Evolutionary conservation across 1,140 invertebrate species (phyloP).

Genomic region (Aphelenchoides fujianensis): DNA sequence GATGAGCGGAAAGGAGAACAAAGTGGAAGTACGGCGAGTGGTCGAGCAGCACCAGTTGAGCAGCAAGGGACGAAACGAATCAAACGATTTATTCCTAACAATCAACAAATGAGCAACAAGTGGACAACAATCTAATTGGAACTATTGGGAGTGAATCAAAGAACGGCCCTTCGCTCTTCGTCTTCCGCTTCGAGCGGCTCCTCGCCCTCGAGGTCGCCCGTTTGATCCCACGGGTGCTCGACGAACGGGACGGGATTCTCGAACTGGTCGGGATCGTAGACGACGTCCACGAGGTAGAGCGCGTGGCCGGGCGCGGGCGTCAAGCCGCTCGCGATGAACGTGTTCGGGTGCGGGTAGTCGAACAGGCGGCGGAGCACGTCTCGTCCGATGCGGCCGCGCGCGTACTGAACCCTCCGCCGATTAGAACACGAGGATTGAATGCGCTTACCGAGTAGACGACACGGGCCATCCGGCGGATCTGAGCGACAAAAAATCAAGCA

Average conservation of each 20-base stretch:
- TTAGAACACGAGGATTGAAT: neutral
- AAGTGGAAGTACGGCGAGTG: too few species aligned
- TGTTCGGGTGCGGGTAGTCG: slow-evolving; percentile 38
- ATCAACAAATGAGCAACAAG: neutral
- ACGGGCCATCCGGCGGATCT: slow-evolving; percentile 47
- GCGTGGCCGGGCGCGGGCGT: slow-evolving; percentile 37
- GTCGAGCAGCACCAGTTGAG: too few species aligned
- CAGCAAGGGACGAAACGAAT: neutral
- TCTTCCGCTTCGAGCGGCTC: neutral
- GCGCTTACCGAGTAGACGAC: slow-evolving; percentile 32
- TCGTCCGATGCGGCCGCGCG: slow-evolving; percentile 20
- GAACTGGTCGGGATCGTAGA: slow-evolving; percentile 40
- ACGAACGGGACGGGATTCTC: slow-evolving; percentile 36
- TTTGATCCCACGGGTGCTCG: slow-evolving; percentile 39
- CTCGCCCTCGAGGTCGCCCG: neutral
- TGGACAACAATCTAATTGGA: too few species aligned
- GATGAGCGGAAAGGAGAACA: neutral
- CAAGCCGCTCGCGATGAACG: slow-evolving; percentile 27
- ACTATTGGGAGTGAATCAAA: too few species aligned
- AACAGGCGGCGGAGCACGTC: slow-evolving; percentile 26
- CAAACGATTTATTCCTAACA: slow-evolving; percentile 7
- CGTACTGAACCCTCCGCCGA: slow-evolving; percentile 8
- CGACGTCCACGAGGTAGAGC: slow-evolving; percentile 43
- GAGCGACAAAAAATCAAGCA: neutral
- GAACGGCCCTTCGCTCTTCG: neutral